These are phyloP conservation scores for Ichneumon xanthorius DNA, from an alignment of 2,888 invertebrate species.

Conservation along the genomic window DNA sequence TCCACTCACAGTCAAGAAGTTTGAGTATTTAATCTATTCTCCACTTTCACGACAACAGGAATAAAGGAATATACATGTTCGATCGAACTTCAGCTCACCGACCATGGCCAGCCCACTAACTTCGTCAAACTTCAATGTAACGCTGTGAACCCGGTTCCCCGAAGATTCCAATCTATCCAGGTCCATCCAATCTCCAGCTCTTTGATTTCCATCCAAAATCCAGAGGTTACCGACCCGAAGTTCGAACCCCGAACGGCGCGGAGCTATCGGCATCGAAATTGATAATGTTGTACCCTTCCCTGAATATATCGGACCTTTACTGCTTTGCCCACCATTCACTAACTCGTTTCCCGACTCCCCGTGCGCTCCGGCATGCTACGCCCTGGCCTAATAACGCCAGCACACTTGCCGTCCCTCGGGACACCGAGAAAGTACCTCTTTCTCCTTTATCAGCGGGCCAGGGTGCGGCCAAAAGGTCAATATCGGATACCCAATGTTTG, in stretches of 20 bases:
- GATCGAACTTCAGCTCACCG: background rate
- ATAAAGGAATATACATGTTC: too few species aligned
- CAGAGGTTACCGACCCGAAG: background rate
- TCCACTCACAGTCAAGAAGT: too few species aligned
- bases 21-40: too few species aligned
- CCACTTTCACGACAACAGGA: too few species aligned
- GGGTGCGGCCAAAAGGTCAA: constrained; percentile 17
- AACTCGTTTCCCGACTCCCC: background rate
- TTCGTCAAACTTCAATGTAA: background rate
- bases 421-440: constrained; percentile 2
- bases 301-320: background rate
- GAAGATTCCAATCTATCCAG: background rate
- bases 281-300: constrained; percentile 8
- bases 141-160: background rate
- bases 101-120: background rate
- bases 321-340: background rate
- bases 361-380: background rate
- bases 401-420: constrained; percentile 1
- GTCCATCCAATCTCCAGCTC: background rate
- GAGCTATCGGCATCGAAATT: constrained; percentile 7
- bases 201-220: background rate
- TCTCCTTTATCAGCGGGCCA: background rate
- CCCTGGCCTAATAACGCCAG: background rate
- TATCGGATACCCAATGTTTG: constrained; percentile 33
- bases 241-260: background rate